These are phyloP conservation scores for Venusia cambrica DNA, from an alignment of 2,888 invertebrate genomes.

Conservation along the genomic window DNA sequence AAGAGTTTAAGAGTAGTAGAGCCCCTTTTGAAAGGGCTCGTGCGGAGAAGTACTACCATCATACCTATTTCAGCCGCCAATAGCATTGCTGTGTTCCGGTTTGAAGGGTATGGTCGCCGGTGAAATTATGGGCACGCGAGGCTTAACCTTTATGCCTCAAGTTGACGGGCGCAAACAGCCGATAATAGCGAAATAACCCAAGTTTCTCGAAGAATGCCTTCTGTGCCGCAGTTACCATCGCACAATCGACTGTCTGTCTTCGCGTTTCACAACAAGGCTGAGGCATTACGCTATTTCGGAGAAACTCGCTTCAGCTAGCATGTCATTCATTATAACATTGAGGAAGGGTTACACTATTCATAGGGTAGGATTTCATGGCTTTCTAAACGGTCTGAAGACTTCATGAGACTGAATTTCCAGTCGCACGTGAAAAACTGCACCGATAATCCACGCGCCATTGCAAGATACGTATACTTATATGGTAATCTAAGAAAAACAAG, in stretches of 20 bases:
- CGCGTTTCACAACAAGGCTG: constrained; percentile 58
- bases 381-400: constrained; percentile 5
- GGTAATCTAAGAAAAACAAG: too few species aligned
- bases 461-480: too few species aligned
- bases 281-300: constrained; percentile 48
- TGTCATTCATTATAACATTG: constrained; percentile 17
- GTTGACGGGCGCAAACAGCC: not conserved
- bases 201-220: constrained; percentile 13
- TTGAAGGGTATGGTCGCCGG: too few species aligned
- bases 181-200: not conserved
- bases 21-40: too few species aligned
- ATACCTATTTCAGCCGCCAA: too few species aligned
- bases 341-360: constrained; percentile 19
- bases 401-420: too few species aligned
- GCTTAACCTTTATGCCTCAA: not conserved
- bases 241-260: constrained; percentile 52
- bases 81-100: too few species aligned
- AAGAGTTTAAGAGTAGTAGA: too few species aligned
- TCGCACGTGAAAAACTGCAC: too few species aligned
- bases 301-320: constrained; percentile 36
- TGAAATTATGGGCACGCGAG: not conserved
- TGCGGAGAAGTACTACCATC: too few species aligned
- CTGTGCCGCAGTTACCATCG: constrained; percentile 45
- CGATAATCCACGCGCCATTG: too few species aligned
- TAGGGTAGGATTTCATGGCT: constrained; percentile 7